These are phyloP conservation scores for Xiphorhynchus elegans DNA, from an alignment of 2,113 vertebrate genomes.

Conservation along the genomic window DNA sequence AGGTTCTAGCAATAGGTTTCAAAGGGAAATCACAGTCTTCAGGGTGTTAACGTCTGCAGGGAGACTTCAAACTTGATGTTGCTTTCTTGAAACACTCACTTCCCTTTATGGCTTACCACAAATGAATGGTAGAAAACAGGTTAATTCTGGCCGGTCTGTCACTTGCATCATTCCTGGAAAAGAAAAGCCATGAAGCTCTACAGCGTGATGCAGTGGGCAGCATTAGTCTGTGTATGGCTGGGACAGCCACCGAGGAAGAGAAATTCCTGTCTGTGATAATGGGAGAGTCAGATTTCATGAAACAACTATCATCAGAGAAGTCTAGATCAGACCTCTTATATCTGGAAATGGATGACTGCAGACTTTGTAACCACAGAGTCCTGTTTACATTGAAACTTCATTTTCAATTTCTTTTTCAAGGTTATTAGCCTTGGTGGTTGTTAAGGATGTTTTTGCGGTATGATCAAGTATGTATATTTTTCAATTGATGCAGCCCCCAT, in stretches of 20 bases:
- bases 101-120: background rate
- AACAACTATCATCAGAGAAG: background rate
- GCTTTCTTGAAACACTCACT: background rate
- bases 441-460: background rate
- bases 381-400: background rate
- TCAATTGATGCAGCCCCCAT: background rate
- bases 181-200: background rate
- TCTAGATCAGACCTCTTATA: background rate
- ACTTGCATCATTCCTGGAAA: background rate
- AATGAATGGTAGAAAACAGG: background rate
- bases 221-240: rapidly evolving
- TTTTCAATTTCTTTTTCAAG: background rate
- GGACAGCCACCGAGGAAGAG: background rate
- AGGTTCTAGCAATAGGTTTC: background rate
- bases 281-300: background rate
- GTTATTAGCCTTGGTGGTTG: background rate
- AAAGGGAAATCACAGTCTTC: background rate
- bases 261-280: background rate
- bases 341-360: background rate
- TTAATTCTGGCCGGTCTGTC: background rate
- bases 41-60: background rate
- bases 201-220: background rate
- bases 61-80: background rate
- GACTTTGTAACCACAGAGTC: background rate
- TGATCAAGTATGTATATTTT: background rate